Conservation (phyloP, 2,888 invertebrate species). For the Pterostichus niger region DNA sequence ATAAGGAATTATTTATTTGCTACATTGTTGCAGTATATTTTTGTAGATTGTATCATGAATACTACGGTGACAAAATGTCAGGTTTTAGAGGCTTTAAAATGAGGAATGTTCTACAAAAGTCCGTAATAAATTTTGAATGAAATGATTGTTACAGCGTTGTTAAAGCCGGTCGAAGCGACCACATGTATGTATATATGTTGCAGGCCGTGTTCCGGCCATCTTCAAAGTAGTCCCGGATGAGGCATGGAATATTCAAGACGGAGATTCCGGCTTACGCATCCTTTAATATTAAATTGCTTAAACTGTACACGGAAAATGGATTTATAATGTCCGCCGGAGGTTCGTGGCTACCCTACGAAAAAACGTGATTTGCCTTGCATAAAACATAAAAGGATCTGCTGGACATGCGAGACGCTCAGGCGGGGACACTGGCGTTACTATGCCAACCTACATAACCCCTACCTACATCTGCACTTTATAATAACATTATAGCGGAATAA, state of each 20-base stretch:
- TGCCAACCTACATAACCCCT: no score
- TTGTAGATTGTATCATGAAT: no score
- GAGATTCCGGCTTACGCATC: conserved; percentile 63
- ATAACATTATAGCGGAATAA: no score
- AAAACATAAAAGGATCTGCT: conserved; percentile 64
- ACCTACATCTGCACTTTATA: no score
- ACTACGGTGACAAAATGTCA: conserved; percentile 20
- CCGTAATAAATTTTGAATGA: conserved; percentile 49
- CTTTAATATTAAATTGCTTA: conserved; percentile 66
- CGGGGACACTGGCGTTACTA: no score
- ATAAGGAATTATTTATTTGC: neutral
- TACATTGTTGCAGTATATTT: no score
- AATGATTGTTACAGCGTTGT: conserved; percentile 38
- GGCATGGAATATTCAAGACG: conserved; percentile 62
- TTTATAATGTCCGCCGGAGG: conserved; percentile 64
- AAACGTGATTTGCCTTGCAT: conserved; percentile 66
- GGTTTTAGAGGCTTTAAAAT: conserved; percentile 42
- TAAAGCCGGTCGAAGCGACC: conserved; percentile 9
- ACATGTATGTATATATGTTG: conserved; percentile 7
- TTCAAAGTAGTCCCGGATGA: conserved; percentile 55
- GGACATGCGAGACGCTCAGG: conserved; percentile 9
- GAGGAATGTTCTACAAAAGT: conserved; percentile 42
- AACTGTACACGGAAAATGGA: conserved; percentile 65
- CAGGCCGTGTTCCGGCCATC: conserved; percentile 20
- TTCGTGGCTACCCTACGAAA: conserved; percentile 46